phyloP scores from a whole-genome alignment of 2,113 vertebrate species.

The Craseonycteris thonglongyai region DNA sequence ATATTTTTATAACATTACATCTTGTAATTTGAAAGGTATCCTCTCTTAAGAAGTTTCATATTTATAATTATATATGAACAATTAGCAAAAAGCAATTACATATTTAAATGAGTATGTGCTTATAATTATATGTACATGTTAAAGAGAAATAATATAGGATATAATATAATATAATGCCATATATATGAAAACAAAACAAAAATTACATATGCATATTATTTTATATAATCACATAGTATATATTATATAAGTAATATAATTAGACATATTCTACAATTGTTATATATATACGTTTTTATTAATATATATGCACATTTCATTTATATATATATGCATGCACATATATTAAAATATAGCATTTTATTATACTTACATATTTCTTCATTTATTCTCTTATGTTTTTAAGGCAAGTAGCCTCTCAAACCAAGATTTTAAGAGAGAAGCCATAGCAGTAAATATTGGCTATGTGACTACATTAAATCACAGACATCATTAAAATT shows the following conservation, averaged over 20 bases:
- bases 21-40: not conserved
- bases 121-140: not conserved
- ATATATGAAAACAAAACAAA: not conserved
- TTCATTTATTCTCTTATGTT: not conserved
- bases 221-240: not conserved
- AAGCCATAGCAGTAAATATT: not conserved
- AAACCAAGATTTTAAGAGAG: not conserved
- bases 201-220: not conserved
- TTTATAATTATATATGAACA: not conserved
- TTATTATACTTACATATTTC: not conserved
- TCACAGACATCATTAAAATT: not conserved
- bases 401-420: not conserved
- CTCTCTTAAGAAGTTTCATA: not conserved
- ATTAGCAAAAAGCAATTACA: not conserved
- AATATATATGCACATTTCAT: not conserved
- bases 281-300: not conserved
- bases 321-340: not conserved
- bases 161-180: not conserved
- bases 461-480: not conserved
- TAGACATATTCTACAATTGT: not conserved
- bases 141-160: not conserved
- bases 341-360: not conserved
- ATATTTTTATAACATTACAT: not conserved
- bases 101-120: not conserved
- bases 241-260: not conserved